Conservation (phyloP, 1,140 invertebrate species). For the Tetramorium parvispinum region DNA sequence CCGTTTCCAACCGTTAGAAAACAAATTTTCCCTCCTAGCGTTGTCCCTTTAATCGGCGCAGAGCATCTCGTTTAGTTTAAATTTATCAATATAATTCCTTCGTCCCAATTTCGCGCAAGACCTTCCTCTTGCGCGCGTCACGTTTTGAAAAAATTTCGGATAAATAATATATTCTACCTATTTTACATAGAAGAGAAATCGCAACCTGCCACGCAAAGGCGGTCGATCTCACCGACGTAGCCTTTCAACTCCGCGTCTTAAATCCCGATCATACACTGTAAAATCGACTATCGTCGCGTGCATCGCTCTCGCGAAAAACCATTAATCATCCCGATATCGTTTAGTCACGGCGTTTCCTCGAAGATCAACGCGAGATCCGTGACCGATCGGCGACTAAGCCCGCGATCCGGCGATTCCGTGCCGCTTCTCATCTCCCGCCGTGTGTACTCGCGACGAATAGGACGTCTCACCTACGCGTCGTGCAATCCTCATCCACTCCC, state of each 20-base stretch:
- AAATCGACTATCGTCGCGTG: slow-evolving; percentile 34
- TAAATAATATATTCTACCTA: background rate
- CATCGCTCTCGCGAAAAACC: slow-evolving; percentile 4
- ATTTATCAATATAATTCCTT: background rate
- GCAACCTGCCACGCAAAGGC: background rate
- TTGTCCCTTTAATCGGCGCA: background rate
- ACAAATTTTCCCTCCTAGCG: background rate
- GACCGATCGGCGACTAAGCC: background rate
- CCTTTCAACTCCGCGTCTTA: slow-evolving; percentile 4
- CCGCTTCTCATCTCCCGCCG: background rate
- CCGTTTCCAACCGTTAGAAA: background rate
- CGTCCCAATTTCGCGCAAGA: background rate
- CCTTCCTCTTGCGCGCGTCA: background rate
- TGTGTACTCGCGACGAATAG: background rate
- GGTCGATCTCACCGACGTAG: background rate
- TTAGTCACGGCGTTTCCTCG: slow-evolving; percentile 38
- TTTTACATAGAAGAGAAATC: background rate
- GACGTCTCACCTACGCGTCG: slow-evolving; percentile 19
- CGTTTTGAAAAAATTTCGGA: background rate
- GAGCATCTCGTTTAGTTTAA: background rate
- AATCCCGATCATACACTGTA: background rate
- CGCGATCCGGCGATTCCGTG: slow-evolving; percentile 54
- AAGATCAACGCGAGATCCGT: slow-evolving; percentile 10
- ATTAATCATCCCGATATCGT: slow-evolving; percentile 44
- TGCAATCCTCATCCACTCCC: background rate